These are phyloP conservation scores for Agapornis canus DNA, from an alignment of 2,797 vertebrate species.

Conservation along the genomic window DNA sequence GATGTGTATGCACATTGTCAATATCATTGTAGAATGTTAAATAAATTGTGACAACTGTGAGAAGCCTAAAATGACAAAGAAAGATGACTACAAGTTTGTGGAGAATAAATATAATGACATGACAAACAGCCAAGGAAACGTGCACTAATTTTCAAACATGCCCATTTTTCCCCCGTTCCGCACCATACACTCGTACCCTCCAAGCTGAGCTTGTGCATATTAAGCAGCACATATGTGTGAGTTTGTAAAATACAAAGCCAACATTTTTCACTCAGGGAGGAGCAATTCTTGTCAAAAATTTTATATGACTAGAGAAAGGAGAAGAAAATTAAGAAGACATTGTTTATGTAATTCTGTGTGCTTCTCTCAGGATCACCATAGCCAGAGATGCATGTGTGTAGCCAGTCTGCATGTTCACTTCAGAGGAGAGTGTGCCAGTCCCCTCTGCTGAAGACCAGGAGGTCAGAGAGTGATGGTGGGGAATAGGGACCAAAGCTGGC, in stretches of 20 bases:
- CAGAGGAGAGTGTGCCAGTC: neutral
- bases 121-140: neutral
- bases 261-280: neutral
- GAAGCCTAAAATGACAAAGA: neutral
- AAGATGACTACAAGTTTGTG: neutral
- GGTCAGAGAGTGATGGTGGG: neutral
- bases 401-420: neutral
- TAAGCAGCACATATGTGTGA: neutral
- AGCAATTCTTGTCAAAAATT: neutral
- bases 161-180: rapidly evolving
- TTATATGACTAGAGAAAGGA: neutral
- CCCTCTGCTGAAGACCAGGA: rapidly evolving
- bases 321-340: neutral
- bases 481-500: rapidly evolving
- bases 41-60: conserved; percentile 16
- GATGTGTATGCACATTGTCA: neutral
- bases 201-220: neutral
- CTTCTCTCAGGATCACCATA: neutral
- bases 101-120: neutral
- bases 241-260: neutral
- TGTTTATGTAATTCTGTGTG: neutral
- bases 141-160: neutral
- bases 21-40: conserved; percentile 19
- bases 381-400: rapidly evolving
- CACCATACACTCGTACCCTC: neutral